Evolutionary conservation across 1,140 invertebrate genomes (phyloP).

Genomic region (Zaprionus davidi): DNA sequence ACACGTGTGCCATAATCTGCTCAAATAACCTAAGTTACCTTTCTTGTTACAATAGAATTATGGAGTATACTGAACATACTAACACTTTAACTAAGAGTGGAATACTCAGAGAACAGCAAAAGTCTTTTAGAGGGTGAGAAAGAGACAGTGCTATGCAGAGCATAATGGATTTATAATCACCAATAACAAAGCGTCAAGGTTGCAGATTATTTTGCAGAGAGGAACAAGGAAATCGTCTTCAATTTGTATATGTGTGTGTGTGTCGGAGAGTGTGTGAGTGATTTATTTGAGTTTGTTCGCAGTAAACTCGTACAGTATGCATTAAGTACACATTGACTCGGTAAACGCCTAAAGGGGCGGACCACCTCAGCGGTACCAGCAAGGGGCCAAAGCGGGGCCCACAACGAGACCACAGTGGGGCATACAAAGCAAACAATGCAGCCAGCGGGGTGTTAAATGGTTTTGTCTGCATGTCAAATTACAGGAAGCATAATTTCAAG

Average conservation of each 20-base stretch:
- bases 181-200: conserved; percentile 52
- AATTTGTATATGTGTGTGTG: conserved; percentile 11
- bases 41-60: background rate
- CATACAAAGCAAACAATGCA: conserved; percentile 67
- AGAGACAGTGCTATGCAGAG: background rate
- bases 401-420: background rate
- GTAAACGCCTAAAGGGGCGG: conserved; percentile 33
- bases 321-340: conserved; percentile 46
- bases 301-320: conserved; percentile 34
- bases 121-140: background rate
- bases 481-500: conserved; percentile 82
- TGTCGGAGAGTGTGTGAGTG: conserved; percentile 18
- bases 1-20: no score
- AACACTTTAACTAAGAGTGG: conserved; percentile 45
- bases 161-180: conserved; percentile 78
- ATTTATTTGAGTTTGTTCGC: conserved; percentile 38
- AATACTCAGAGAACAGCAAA: background rate
- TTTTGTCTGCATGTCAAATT: conserved; percentile 83
- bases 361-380: background rate
- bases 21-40: no score
- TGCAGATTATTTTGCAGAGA: conserved; percentile 24
- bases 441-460: conserved; percentile 78
- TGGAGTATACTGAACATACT: conserved; percentile 19
- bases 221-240: conserved; percentile 12
- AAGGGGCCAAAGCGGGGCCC: background rate